Evolutionary conservation across 2,888 invertebrate genomes (phyloP), one percentile per base, ranked within the genome.

Genomic region (Cheilosia scutellata): DNA sequence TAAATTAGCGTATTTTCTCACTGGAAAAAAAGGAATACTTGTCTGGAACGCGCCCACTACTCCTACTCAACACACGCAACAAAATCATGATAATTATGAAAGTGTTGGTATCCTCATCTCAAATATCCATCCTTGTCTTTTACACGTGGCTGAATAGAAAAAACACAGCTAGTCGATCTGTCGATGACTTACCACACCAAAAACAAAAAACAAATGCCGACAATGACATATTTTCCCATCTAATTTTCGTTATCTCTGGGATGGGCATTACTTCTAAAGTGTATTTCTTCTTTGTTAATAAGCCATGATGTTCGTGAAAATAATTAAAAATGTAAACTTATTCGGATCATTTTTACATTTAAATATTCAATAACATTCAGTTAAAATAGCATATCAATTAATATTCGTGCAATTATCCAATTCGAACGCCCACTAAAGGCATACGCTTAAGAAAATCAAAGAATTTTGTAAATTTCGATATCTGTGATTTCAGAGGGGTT

Each of bases 271-370:
- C 62, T 47, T 62, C 70, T 51, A 20, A 49, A 25, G 65, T 70
- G n/a, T 78, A 70, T 62, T 70, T 78, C 44, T 70, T 78, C 70
- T 78, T 70, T 78, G 77, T 70, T 78, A 58, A 40, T 78, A 63
- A 78, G 51, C 44, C 62, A 68, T 66, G 76, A 66, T 76, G 76
- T 76, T 66, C 40, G 70, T 70, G 70, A 70, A 70, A 78, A 78
- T 70, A 63, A 60, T 68, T 78, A 55, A 62, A 70, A 70, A 78
- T 70, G 77, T 78, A 70, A 78, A 78, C 60, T 68, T 31, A 60
- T 63, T 62, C 37, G 27, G 27, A 70, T 66, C 29, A 70, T 57
- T 63, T 70, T 40, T 53, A n/a, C 4, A 65, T 25, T 16, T 29
- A 49, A 44, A 20, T 33, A 37, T 65, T 58, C 53, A 62, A 47